A percentile compares a stretch with the other conserved stretches of the same genome.
Evolutionary conservation across 1,140 invertebrate genomes (phyloP).

Genomic region (Papilio helenus): DNA sequence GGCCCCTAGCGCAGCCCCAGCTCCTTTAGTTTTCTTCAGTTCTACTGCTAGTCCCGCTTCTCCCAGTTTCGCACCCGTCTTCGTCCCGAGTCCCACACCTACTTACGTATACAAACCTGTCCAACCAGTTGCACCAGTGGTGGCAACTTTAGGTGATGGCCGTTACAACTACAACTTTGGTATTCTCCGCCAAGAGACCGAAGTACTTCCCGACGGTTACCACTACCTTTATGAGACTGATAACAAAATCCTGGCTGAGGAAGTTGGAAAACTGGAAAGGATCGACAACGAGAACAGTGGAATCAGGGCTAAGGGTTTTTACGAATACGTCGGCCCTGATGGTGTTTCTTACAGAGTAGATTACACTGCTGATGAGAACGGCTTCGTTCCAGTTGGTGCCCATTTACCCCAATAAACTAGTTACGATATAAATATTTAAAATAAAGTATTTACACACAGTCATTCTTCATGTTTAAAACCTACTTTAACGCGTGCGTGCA

Average conservation of each 20-base stretch:
- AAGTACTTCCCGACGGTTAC: constrained; percentile 74
- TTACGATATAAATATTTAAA: constrained; percentile 40
- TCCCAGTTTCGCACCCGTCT: constrained; percentile 32
- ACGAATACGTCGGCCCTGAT: constrained; percentile 85
- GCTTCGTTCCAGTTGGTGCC: constrained; percentile 85
- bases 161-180: constrained; percentile 71
- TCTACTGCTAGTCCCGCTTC: constrained; percentile 3
- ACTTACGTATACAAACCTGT: constrained; percentile 53
- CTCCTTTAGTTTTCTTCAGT: constrained; percentile 22
- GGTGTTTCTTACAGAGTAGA: constrained; percentile 87
- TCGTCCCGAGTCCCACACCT: constrained; percentile 46
- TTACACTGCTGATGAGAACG: constrained; percentile 87
- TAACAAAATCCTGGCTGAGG: constrained; percentile 84
- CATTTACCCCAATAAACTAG: constrained; percentile 76
- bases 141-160: constrained; percentile 52
- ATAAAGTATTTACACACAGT: constrained; percentile 6
- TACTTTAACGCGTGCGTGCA: not conserved
- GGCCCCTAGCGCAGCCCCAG: constrained; percentile 1
- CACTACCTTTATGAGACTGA: constrained; percentile 85
- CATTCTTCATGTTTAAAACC: not conserved
- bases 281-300: constrained; percentile 80
- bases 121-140: constrained; percentile 48
- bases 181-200: constrained; percentile 73
- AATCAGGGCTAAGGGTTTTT: constrained; percentile 84
- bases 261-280: constrained; percentile 81